phyloP scores from a whole-genome alignment of 2,113 vertebrate species.

The Hippocampus barbouri region DNA sequence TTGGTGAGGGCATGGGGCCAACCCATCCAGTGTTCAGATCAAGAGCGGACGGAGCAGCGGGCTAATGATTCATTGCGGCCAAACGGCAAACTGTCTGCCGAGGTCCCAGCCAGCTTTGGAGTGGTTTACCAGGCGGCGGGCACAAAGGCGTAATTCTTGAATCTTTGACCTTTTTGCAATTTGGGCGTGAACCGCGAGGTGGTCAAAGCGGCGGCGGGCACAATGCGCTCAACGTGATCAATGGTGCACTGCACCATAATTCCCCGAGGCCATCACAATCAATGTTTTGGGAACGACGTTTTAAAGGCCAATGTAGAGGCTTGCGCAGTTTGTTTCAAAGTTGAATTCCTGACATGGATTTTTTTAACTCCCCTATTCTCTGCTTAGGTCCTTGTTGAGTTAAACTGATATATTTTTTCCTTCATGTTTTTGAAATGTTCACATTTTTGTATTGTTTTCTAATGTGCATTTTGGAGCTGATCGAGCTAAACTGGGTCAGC shows the following conservation, averaged over 20 bases:
- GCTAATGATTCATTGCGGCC: slow-evolving; percentile 40
- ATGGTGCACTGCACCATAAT: not conserved
- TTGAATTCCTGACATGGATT: no score
- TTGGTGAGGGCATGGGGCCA: slow-evolving; percentile 30
- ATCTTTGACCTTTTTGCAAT: slow-evolving; percentile 51
- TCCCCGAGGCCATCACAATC: not conserved
- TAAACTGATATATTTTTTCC: no score
- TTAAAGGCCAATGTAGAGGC: no score
- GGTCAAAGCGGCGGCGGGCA: not conserved
- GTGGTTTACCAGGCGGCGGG: slow-evolving; percentile 36
- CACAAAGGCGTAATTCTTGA: slow-evolving; percentile 52
- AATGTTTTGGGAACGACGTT: no score
- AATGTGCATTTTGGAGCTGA: no score
- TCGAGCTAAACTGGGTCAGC: no score
- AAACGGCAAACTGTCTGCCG: slow-evolving; percentile 37
- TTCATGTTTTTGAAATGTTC: no score
- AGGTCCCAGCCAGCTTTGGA: slow-evolving; percentile 55
- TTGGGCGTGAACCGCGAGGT: slow-evolving; percentile 25
- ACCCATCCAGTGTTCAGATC: slow-evolving; percentile 30
- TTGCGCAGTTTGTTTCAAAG: no score
- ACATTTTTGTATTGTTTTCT: no score
- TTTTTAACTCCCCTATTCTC: no score
- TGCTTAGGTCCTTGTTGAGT: no score
- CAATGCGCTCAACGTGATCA: not conserved
- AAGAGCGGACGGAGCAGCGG: slow-evolving; percentile 26